A percentile compares a stretch with the other conserved stretches of the same genome.
Evolutionary conservation across 1,140 invertebrate species (phyloP).

Genomic region (Penaeus chinensis): DNA sequence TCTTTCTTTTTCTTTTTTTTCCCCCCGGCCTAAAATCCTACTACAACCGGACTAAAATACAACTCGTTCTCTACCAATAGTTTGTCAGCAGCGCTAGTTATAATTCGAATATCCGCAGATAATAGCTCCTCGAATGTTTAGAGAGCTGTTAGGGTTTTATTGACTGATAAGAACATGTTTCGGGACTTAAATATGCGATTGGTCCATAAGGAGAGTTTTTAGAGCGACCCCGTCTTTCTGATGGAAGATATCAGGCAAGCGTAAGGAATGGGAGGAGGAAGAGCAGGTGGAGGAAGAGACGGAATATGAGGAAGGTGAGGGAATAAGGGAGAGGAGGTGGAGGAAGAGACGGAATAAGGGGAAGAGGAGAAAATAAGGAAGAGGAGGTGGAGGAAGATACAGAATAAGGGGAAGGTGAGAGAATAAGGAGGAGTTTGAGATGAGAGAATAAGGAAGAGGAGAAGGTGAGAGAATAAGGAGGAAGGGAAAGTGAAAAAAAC

Average conservation of each 20-base stretch:
- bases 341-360: neutral
- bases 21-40: neutral
- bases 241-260: neutral
- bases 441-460: neutral
- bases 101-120: slow-evolving; percentile 27
- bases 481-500: neutral
- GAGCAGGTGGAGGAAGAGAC: neutral
- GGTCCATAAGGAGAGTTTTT: neutral
- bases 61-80: no score
- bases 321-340: neutral
- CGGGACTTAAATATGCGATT: slow-evolving; percentile 1
- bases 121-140: slow-evolving; percentile 4
- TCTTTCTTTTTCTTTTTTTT: neutral
- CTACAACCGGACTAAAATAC: neutral
- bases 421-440: neutral
- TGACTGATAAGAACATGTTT: slow-evolving; percentile 53
- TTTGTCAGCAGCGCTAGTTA: slow-evolving; percentile 7
- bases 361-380: neutral
- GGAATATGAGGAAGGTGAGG: neutral
- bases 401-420: neutral
- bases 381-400: neutral
- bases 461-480: neutral
- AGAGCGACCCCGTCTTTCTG: no score
- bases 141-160: slow-evolving; percentile 32
- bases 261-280: neutral